These are phyloP conservation scores for Thyatira batis DNA, from an alignment of 2,888 invertebrate species.

Conservation along the genomic window DNA sequence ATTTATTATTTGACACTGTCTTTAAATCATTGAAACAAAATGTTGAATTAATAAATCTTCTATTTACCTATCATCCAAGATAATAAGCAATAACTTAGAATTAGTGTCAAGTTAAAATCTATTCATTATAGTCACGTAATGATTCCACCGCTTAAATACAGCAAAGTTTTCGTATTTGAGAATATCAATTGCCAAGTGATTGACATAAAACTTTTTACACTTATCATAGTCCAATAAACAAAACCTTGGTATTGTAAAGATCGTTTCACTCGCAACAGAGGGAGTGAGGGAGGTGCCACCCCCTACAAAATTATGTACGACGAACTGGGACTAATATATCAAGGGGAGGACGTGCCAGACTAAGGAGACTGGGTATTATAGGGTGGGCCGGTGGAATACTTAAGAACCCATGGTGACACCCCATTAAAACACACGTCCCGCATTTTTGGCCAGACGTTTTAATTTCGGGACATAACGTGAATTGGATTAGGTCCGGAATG, in stretches of 20 bases:
- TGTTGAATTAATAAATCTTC: too few relatives aligned
- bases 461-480: constrained; percentile 64
- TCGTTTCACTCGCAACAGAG: constrained; percentile 57
- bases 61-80: too few relatives aligned
- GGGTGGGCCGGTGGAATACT: constrained; percentile 81
- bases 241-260: constrained; percentile 77
- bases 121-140: neutral
- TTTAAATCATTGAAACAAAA: too few relatives aligned
- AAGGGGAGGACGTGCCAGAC: constrained; percentile 82
- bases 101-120: too few relatives aligned
- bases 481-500: constrained; percentile 43
- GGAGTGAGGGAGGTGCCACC: constrained; percentile 63
- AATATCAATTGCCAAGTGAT: constrained; percentile 12
- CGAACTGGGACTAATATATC: constrained; percentile 83
- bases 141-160: neutral
- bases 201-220: constrained; percentile 44
- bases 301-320: constrained; percentile 82
- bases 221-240: constrained; percentile 77
- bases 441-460: constrained; percentile 79
- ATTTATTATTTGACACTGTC: too few relatives aligned
- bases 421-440: constrained; percentile 81
- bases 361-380: constrained; percentile 81
- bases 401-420: constrained; percentile 81
- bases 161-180: neutral
- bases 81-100: too few relatives aligned